Base-by-base conservation (phyloP, 2,113 vertebrate species). In the Ictalurus punctatus region DNA sequence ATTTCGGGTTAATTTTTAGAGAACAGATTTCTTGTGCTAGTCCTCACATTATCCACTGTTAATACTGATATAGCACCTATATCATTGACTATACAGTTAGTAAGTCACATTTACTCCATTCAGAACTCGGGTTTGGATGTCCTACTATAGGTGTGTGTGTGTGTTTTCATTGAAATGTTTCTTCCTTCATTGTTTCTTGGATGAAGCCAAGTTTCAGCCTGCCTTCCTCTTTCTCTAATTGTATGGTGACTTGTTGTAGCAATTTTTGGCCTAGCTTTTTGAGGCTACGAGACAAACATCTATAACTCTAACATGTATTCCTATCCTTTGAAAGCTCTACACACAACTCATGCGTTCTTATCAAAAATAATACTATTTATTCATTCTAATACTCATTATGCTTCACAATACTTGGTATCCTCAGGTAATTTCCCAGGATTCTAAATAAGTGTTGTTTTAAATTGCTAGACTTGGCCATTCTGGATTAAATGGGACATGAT, bases 151-250 rank as follows among this genome's bases (percentile, higher is more conserved):
- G 48, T 58, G 30, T 82, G 27, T 80, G 48, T 82, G 80, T 79
- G 40, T 78, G 1, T 79, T 52, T 86, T 34, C 16, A n/a, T 37
- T 19, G 37, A 12, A 48, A 48, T 54, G 56, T 74, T n/a, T 79
- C 25, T 8, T 86, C 67, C 73, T 63, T 23, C 59, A 48, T 87
- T 87, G 74, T 80, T 48, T 34, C 54, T 44, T 73, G 52, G 65
- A 8, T 73, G 25, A 85, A 67, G 44, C 7, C 48, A 56, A 21
- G 56, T 86, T 79, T 79, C 58, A 27, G 23, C 54, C 27, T 44
- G 85, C 25, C n/a, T 23, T 61, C 34, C 4, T n/a, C 7, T 61
- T 63, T 44, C 67, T 86, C 19, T 86, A 16, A 73, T 73, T 37
- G 6, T 73, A 73, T 37, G 14, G 19, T 52, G 17, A 14, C 37